phyloP scores from a whole-genome alignment of 2,113 vertebrate species.

The Dicaeum eximium region DNA sequence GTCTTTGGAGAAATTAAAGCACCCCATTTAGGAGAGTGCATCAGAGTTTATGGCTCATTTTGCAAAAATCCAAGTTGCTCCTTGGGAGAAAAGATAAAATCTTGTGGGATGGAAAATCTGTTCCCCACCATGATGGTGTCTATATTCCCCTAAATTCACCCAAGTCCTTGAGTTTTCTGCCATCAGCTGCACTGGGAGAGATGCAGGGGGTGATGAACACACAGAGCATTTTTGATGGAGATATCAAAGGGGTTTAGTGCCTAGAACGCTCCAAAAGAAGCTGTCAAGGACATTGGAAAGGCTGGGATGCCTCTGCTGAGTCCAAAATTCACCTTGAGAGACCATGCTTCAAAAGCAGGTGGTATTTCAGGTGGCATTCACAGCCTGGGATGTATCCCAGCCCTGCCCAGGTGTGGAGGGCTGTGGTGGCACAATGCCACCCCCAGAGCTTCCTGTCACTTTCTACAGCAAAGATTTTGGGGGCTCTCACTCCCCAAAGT shows the following conservation, averaged over 20 bases:
- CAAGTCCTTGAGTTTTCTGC: background rate
- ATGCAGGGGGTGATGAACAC: background rate
- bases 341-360: background rate
- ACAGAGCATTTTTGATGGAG: background rate
- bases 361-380: background rate
- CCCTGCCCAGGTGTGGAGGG: background rate
- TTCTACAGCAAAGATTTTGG: background rate
- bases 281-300: background rate
- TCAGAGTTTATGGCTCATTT: background rate
- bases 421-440: background rate
- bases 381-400: background rate
- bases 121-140: fast-evolving
- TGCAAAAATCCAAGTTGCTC: background rate
- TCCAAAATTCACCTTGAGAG: background rate
- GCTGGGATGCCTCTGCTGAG: background rate
- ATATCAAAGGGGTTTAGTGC: background rate
- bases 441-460: background rate
- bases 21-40: fast-evolving
- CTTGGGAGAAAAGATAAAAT: background rate
- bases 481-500: background rate
- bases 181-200: background rate
- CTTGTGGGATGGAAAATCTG: background rate
- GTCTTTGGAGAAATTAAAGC: background rate
- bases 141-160: background rate
- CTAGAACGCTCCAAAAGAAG: background rate